phyloP scores from a whole-genome alignment of 1,140 invertebrate species.

The Cydia amplana region DNA sequence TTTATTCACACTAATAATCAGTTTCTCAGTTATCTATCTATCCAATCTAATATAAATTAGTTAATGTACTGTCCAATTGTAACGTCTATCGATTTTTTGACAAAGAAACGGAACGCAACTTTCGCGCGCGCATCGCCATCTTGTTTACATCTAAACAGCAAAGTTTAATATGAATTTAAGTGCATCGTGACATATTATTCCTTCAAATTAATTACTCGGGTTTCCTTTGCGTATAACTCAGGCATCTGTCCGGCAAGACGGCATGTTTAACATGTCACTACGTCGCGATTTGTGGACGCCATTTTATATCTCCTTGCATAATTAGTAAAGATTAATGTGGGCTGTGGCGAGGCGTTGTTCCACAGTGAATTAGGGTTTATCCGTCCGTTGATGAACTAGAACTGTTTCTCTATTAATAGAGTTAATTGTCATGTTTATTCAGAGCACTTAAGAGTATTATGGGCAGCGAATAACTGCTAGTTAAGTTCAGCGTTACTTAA shows the following conservation, averaged over 20 bases:
- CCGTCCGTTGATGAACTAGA: constrained; percentile 24
- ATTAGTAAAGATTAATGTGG: constrained; percentile 74
- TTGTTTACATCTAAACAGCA: constrained; percentile 47
- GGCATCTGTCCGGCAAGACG: constrained; percentile 68
- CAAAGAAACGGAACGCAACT: constrained; percentile 33
- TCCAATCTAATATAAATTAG: not conserved
- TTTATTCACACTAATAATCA: not conserved
- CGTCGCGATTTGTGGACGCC: constrained; percentile 71
- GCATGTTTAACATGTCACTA: constrained; percentile 72
- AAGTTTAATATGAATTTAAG: constrained; percentile 65
- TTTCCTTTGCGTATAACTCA: constrained; percentile 67
- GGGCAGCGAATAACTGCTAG: constrained; percentile 26
- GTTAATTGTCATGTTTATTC: constrained; percentile 29
- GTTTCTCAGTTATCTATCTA: not conserved
- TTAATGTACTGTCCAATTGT: not conserved
- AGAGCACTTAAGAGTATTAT: constrained; percentile 26
- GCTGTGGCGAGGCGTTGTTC: constrained; percentile 66
- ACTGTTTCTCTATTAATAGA: constrained; percentile 29
- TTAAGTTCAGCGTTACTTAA: constrained; percentile 15
- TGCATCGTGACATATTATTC: constrained; percentile 66
- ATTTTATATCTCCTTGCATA: constrained; percentile 74
- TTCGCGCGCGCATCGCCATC: constrained; percentile 48
- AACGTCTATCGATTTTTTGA: not conserved
- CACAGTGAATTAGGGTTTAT: constrained; percentile 39
- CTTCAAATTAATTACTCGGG: constrained; percentile 67